Conservation (phyloP, 2,797 vertebrate species). For the Acanthurus tractus region DNA sequence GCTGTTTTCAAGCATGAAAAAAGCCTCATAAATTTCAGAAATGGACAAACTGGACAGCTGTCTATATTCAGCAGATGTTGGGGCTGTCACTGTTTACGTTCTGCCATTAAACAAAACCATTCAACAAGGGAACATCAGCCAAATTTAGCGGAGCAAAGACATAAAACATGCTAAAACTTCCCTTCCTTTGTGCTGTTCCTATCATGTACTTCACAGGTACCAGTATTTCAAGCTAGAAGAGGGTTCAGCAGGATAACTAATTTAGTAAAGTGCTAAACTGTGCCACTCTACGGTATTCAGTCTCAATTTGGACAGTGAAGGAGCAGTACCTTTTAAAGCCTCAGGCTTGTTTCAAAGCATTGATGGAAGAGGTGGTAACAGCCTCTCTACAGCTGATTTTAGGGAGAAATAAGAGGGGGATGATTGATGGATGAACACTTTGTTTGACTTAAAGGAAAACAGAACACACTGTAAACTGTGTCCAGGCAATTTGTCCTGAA, state of each 20-base stretch:
- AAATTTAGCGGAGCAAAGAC: conserved; percentile 13
- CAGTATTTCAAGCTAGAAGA: conserved; percentile 17
- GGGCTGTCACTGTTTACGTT: not conserved
- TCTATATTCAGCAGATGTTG: conserved; percentile 17
- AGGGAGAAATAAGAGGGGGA: conserved; percentile 36
- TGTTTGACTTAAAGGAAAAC: conserved; percentile 60
- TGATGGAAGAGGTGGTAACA: conserved; percentile 66
- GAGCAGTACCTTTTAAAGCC: conserved; percentile 57
- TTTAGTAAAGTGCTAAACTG: conserved; percentile 49
- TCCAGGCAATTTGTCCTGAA: conserved; percentile 22
- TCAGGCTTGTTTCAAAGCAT: conserved; percentile 53
- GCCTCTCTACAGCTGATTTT: conserved; percentile 57
- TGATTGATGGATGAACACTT: conserved; percentile 62
- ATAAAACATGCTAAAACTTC: conserved; percentile 20
- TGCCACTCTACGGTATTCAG: conserved; percentile 53
- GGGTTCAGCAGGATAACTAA: conserved; percentile 38
- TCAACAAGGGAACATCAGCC: conserved; percentile 13
- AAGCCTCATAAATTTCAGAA: conserved; percentile 17
- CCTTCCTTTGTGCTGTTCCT: not conserved
- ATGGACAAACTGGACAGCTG: not conserved
- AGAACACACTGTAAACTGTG: conserved; percentile 54
- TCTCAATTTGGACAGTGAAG: conserved; percentile 68
- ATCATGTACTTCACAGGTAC: conserved; percentile 13
- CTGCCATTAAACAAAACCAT: conserved; percentile 20
- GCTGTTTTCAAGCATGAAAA: not conserved